phyloP scores from a whole-genome alignment of 2,888 invertebrate species.

The Antheraea yamamai region DNA sequence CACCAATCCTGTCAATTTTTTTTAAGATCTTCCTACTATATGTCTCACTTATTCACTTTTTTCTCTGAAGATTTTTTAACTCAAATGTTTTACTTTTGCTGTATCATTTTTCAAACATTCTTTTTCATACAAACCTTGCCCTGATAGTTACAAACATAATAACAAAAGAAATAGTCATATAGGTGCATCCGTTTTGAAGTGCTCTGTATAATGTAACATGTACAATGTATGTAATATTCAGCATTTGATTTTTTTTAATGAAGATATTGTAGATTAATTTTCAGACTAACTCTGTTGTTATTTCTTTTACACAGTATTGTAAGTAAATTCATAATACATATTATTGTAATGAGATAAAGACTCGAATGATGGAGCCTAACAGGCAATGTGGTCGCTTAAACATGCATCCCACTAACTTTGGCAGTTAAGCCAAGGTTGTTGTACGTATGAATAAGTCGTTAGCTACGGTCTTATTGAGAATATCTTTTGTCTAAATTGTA shows the following conservation, averaged over 20 bases:
- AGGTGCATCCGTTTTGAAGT: too few relatives aligned
- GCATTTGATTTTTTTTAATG: not conserved
- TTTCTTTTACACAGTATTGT: not conserved
- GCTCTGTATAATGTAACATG: too few relatives aligned
- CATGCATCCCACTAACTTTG: conserved; percentile 55
- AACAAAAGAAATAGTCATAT: too few relatives aligned
- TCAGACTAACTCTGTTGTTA: not conserved
- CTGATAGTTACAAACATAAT: too few relatives aligned
- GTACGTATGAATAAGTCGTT: conserved; percentile 59
- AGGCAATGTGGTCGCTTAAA: conserved; percentile 30
- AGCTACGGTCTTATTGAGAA: conserved; percentile 30
- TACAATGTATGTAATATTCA: too few relatives aligned
- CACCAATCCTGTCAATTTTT: too few relatives aligned
- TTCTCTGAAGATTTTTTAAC: too few relatives aligned
- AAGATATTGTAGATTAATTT: not conserved
- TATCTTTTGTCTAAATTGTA: conserved; percentile 20
- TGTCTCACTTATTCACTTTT: too few relatives aligned
- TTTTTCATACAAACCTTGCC: too few relatives aligned
- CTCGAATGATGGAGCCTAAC: conserved; percentile 8
- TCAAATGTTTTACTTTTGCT: too few relatives aligned
- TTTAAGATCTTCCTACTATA: too few relatives aligned
- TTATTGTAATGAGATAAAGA: conserved; percentile 21
- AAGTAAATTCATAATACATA: not conserved
- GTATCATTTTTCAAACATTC: too few relatives aligned
- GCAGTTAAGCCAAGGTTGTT: conserved; percentile 59